phyloP scores from a whole-genome alignment of 1,140 invertebrate species.

The Kradibia gibbosae region DNA sequence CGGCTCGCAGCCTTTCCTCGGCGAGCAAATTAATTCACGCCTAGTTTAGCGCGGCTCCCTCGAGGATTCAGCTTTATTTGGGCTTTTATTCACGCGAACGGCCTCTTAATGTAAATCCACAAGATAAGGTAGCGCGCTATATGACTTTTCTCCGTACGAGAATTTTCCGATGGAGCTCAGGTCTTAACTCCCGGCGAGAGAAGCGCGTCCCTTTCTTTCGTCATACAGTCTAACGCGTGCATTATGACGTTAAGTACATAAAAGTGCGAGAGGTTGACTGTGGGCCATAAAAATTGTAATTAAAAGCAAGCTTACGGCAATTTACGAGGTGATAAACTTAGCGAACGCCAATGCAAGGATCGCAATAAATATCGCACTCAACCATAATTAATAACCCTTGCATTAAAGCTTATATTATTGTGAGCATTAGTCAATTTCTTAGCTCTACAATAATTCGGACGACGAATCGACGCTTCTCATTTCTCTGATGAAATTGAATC shows the following conservation, averaged over 20 bases:
- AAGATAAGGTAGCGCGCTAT: neutral
- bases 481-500: no score
- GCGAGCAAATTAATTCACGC: constrained; percentile 6
- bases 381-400: no score
- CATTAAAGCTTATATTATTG: no score
- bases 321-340: neutral
- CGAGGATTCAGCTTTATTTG: neutral
- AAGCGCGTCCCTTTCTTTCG: neutral
- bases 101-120: neutral
- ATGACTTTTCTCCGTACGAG: neutral
- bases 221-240: neutral
- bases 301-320: neutral
- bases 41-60: neutral
- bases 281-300: neutral
- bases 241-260: neutral
- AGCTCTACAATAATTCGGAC: no score
- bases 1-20: neutral
- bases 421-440: no score
- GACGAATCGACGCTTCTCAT: no score
- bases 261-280: neutral
- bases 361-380: no score
- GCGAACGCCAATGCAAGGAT: neutral
- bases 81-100: neutral
- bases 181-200: neutral
- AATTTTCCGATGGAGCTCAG: neutral